Evolutionary conservation across 2,113 vertebrate genomes (phyloP).

Genomic region (Sula dactylatra): DNA sequence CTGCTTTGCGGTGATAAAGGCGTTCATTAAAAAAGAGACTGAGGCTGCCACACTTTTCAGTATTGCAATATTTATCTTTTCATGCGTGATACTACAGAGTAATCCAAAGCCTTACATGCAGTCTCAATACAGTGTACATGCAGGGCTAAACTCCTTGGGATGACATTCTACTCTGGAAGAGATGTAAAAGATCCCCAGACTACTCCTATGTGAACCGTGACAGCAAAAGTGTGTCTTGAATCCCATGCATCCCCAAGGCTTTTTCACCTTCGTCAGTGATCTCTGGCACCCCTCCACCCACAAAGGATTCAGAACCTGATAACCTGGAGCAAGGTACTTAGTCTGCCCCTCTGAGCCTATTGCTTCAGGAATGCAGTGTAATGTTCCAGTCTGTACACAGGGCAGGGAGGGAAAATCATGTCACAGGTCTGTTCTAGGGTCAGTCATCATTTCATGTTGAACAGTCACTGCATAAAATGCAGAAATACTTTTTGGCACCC

Average conservation of each 20-base stretch:
- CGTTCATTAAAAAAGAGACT: not conserved
- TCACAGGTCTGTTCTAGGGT: not conserved
- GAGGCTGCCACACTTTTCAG: not conserved
- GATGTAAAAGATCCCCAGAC: not conserved
- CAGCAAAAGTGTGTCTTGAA: not conserved
- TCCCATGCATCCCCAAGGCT: not conserved
- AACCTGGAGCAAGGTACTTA: not conserved
- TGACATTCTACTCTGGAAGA: not conserved
- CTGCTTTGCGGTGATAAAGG: not conserved
- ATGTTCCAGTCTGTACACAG: not conserved
- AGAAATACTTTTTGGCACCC: not conserved
- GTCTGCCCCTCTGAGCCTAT: not conserved
- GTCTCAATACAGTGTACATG: rapidly evolving
- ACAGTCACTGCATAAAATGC: not conserved
- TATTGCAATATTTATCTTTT: not conserved
- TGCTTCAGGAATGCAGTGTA: not conserved
- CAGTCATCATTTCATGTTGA: not conserved
- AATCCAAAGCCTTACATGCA: not conserved
- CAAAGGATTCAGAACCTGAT: not conserved
- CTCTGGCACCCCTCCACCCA: not conserved
- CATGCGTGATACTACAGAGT: not conserved
- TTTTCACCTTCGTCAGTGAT: not conserved
- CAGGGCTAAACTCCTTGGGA: not conserved
- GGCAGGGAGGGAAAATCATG: not conserved
- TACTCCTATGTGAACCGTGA: not conserved